Evolutionary conservation across 2,797 vertebrate species (phyloP).

Genomic region (Paguma larvata): DNA sequence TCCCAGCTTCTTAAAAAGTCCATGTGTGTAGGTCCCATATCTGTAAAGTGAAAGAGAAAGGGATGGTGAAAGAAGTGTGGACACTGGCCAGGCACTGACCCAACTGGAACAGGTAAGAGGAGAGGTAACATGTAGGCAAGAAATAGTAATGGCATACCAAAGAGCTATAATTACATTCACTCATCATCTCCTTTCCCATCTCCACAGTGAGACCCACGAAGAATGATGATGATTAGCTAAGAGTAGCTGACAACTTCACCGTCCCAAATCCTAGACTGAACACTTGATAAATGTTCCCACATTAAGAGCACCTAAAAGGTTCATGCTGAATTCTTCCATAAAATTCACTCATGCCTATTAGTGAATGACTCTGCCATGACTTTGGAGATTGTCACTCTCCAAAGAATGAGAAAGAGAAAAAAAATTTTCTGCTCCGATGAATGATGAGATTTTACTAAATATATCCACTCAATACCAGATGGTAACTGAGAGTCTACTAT

Average conservation of each 20-base stretch:
- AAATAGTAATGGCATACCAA: neutral
- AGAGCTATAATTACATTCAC: neutral
- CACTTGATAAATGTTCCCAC: neutral
- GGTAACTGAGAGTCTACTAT: fast-evolving
- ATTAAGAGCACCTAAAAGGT: neutral
- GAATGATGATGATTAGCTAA: neutral
- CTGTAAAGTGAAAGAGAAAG: constrained; percentile 53
- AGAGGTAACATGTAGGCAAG: neutral
- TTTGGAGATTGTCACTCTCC: neutral
- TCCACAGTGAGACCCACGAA: neutral
- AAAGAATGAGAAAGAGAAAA: neutral
- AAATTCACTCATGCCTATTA: neutral
- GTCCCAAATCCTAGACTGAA: neutral
- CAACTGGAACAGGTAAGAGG: neutral
- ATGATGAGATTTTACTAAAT: neutral
- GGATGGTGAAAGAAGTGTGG: no score
- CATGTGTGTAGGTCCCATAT: constrained; percentile 50
- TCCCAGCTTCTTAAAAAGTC: constrained; percentile 69
- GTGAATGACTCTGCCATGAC: neutral
- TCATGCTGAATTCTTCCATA: neutral
- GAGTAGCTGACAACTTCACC: neutral
- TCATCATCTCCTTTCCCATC: neutral
- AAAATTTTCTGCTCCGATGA: neutral
- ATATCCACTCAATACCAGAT: no score
- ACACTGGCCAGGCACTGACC: neutral